phyloP scores from a whole-genome alignment of 92 coral and sea anemone species.

The Nematostella vectensis region DNA sequence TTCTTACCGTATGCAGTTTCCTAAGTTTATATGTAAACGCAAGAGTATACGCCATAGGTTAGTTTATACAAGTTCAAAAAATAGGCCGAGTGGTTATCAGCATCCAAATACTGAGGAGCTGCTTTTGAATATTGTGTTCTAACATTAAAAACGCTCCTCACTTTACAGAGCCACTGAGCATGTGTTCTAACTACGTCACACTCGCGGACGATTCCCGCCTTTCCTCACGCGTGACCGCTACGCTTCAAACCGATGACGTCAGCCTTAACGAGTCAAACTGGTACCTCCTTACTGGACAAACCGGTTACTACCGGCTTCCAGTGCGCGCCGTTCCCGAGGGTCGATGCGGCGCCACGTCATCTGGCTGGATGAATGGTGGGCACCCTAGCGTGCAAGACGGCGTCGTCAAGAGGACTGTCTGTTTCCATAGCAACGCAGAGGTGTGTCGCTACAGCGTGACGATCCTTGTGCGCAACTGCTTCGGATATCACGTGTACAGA shows the following conservation, averaged over 20 bases:
- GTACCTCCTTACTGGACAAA: not conserved
- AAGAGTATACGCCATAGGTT: too few species aligned
- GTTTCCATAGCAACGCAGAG: slow-evolving; percentile 9
- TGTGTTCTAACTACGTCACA: slow-evolving; percentile 9
- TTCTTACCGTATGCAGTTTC: too few species aligned
- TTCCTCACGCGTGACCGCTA: not conserved
- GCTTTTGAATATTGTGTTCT: too few species aligned
- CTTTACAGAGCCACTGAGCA: too few species aligned
- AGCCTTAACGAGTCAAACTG: not conserved
- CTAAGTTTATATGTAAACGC: too few species aligned
- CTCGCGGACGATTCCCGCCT: slow-evolving; percentile 11
- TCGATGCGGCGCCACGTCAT: slow-evolving; percentile 12
- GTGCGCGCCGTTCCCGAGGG: not conserved
- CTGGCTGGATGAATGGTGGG: slow-evolving; percentile 17
- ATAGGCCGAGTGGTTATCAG: too few species aligned
- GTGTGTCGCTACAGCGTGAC: slow-evolving; percentile 3
- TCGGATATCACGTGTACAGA: slow-evolving; percentile 1
- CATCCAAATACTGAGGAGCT: too few species aligned
- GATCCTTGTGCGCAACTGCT: not conserved
- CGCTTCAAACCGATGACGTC: not conserved
- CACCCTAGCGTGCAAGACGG: slow-evolving; percentile 15
- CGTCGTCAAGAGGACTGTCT: slow-evolving; percentile 11
- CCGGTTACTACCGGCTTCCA: not conserved
- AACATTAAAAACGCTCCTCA: too few species aligned
- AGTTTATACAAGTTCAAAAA: too few species aligned